Evolutionary conservation across 1,140 invertebrate genomes (phyloP), one percentile per base, ranked within the genome.

Genomic region (Parapsyche elsis): DNA sequence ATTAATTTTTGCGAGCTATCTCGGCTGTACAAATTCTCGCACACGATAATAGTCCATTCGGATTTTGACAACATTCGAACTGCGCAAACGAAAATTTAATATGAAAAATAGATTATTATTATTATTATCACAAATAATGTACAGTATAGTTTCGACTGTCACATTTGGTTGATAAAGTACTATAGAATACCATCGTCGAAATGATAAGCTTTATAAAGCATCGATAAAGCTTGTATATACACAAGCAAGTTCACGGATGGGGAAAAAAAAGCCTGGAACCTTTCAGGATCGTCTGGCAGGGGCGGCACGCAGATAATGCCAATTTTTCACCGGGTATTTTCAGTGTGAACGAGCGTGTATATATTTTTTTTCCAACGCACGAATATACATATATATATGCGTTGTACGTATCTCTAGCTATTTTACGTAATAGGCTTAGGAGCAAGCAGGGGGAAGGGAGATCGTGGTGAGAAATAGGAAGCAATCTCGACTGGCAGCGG

Each of bases 341-440:
- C 23, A 38, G 30, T 46, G 71, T 30, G 23, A 73, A 46, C 44
- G 71, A 14, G 30, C 24, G 45, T 16, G 16, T 53, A 53, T 53
- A 53, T 53, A 53, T 14, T 14, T 53, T 53, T 14, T 53, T 14
- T 53, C 5, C 45, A 46, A 7, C 12, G 10, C 49, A 53, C 45
- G 49, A 14, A 10, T 12, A 16, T 2, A 1, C 16, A 10, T 53
- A 16, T 53, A 16, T 67, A 9, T 23, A 23, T 67, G 23, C 24
- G 21, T 53, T 53, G 45, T 14, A 5, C 10, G 44, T 49, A 46
- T 49, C 45, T 45, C 45, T n/a, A 24, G 38, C 59, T 71, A 71
- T 78, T 78, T 78, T 70, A 78, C 77, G 77, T 78, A 78, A 78
- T 70, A 78, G 77, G 77, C 77, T 78, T 71, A 46, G 59, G 44